A percentile compares a stretch with the other conserved stretches of the same genome.
Evolutionary conservation across 2,797 vertebrate species (phyloP).

Genomic region (Sorex maritimensis): DNA sequence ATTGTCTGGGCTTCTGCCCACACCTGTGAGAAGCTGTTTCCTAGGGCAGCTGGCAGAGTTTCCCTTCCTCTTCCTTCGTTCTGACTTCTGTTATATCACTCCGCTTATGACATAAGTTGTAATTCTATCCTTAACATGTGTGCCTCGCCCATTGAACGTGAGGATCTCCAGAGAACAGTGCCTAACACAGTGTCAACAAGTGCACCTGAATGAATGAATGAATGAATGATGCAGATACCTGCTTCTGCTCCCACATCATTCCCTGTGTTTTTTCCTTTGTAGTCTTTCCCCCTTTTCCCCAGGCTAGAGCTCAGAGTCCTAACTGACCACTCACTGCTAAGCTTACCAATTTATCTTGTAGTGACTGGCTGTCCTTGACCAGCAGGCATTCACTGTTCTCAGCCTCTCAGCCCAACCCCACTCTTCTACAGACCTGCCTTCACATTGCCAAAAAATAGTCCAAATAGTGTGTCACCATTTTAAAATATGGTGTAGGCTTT

Average conservation of each 20-base stretch:
- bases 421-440: not conserved
- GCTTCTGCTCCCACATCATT: not conserved
- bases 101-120: not conserved
- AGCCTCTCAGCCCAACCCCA: not conserved
- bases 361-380: not conserved
- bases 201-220: conserved; percentile 6
- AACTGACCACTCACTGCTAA: not conserved
- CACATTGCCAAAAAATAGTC: not conserved
- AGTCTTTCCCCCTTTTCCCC: not conserved
- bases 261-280: not conserved
- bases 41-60: not conserved
- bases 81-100: not conserved
- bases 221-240: not conserved
- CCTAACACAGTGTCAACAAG: not conserved
- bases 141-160: conserved; percentile 2
- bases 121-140: conserved; percentile 42
- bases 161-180: not conserved
- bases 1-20: conserved; percentile 38
- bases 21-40: conserved; percentile 16
- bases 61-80: conserved; percentile 12
- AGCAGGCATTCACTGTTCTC: not conserved
- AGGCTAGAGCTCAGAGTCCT: not conserved
- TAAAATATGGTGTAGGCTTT: not conserved
- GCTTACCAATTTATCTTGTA: not conserved
- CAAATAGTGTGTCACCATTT: not conserved